Conservation (phyloP, 1,140 invertebrate genomes). For the Drosophila kurseongensis region DNA sequence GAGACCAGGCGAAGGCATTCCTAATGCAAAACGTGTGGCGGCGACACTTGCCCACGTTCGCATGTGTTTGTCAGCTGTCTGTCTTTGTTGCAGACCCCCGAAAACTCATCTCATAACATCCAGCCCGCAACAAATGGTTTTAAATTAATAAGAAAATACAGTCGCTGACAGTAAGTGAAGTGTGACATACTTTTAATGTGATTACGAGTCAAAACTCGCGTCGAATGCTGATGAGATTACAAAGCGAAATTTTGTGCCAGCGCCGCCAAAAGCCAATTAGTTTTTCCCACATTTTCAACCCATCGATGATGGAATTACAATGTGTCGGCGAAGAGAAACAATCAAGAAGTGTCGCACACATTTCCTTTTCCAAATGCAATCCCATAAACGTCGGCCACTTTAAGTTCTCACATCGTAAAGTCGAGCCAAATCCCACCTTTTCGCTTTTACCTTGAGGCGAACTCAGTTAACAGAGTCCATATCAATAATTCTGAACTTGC, state of each 20-base stretch:
- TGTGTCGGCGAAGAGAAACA: constrained; percentile 2
- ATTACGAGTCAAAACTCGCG: constrained; percentile 60
- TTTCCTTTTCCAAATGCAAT: constrained; percentile 3
- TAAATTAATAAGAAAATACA: constrained; percentile 69
- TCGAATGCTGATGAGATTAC: constrained; percentile 53
- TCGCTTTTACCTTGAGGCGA: constrained; percentile 4
- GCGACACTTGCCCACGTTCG: constrained; percentile 27
- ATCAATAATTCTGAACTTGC: constrained; percentile 78
- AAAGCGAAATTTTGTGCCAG: constrained; percentile 22
- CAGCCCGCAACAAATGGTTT: constrained; percentile 40
- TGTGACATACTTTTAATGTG: constrained; percentile 74
- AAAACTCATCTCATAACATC: constrained; percentile 8
- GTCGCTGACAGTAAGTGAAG: constrained; percentile 68
- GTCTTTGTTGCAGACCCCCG: not conserved
- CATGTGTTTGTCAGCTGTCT: constrained; percentile 71
- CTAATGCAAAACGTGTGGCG: constrained; percentile 78
- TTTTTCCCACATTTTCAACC: not conserved
- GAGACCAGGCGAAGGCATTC: constrained; percentile 41
- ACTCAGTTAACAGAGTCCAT: constrained; percentile 48
- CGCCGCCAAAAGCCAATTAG: constrained; percentile 39
- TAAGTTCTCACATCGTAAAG: constrained; percentile 28
- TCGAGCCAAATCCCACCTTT: constrained; percentile 9
- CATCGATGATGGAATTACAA: constrained; percentile 29
- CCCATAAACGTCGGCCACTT: constrained; percentile 25
- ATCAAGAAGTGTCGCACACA: not conserved